phyloP scores from a whole-genome alignment of 2,888 invertebrate genomes.

The Neoascia interrupta region DNA sequence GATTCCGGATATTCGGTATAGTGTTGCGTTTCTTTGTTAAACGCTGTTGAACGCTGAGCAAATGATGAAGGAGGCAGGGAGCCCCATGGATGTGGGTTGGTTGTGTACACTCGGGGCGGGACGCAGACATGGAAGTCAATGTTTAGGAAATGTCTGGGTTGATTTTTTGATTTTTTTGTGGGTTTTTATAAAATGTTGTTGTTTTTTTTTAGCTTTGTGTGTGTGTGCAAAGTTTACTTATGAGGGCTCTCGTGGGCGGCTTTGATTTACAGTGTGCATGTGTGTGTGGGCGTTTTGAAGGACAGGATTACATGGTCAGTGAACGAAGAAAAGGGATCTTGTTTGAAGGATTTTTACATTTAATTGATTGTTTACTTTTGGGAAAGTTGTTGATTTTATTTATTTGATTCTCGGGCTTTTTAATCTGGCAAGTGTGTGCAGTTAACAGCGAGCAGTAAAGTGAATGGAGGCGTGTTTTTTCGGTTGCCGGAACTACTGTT shows the following conservation, averaged over 20 bases:
- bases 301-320: conserved; percentile 54
- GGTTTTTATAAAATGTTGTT: conserved; percentile 6
- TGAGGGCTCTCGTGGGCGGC: conserved; percentile 24
- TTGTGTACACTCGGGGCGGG: conserved; percentile 12
- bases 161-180: conserved; percentile 26
- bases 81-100: neutral
- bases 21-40: conserved; percentile 53
- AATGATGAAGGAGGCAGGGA: neutral
- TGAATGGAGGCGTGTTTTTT: no score
- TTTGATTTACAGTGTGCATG: conserved; percentile 32
- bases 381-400: conserved; percentile 41
- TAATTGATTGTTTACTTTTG: conserved; percentile 62
- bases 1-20: conserved; percentile 8
- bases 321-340: conserved; percentile 28
- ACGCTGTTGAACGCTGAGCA: conserved; percentile 23
- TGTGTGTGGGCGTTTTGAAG: conserved; percentile 19
- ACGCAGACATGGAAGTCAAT: conserved; percentile 35
- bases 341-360: conserved; percentile 54
- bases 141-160: conserved; percentile 46
- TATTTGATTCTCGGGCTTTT: no score
- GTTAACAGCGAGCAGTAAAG: no score
- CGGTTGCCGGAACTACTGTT: no score
- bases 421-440: no score
- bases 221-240: conserved; percentile 25
- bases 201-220: conserved; percentile 7